These are phyloP conservation scores for Struthidea cinerea DNA, from an alignment of 2,113 vertebrate genomes.

Conservation along the genomic window DNA sequence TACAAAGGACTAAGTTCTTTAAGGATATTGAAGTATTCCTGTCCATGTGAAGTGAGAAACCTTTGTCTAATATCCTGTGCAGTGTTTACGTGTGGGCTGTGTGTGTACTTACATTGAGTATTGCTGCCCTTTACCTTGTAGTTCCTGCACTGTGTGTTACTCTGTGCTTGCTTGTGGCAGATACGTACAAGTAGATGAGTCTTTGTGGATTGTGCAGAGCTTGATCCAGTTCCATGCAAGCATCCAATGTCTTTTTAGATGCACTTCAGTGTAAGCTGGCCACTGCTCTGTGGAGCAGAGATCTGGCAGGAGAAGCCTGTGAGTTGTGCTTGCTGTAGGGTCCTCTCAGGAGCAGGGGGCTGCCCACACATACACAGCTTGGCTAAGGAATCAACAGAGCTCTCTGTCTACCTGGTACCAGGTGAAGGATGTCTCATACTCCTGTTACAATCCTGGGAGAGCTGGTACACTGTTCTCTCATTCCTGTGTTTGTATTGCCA, in stretches of 20 bases:
- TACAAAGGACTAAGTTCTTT: neutral
- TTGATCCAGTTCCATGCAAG: neutral
- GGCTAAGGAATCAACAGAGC: neutral
- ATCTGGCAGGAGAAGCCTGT: neutral
- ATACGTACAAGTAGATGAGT: neutral
- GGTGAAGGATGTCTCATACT: neutral
- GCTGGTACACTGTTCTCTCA: neutral
- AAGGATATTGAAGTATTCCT: neutral
- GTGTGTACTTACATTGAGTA: neutral
- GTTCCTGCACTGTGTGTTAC: neutral
- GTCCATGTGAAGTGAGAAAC: neutral
- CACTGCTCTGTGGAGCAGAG: rapidly evolving
- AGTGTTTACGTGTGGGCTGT: neutral
- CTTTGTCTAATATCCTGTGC: neutral
- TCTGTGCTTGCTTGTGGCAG: neutral
- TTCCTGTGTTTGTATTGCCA: neutral
- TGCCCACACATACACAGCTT: neutral
- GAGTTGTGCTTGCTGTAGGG: neutral
- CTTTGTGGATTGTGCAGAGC: neutral
- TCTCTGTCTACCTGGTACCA: neutral
- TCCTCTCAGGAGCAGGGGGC: neutral
- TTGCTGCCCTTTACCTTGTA: neutral
- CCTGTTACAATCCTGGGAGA: rapidly evolving
- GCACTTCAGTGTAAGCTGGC: neutral
- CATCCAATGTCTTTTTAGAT: neutral